Percentiles rank a stretch among this genome's conserved stretches.
These are phyloP conservation scores for Antennarius striatus DNA, from an alignment of 2,113 vertebrate genomes.

Conservation along the genomic window DNA sequence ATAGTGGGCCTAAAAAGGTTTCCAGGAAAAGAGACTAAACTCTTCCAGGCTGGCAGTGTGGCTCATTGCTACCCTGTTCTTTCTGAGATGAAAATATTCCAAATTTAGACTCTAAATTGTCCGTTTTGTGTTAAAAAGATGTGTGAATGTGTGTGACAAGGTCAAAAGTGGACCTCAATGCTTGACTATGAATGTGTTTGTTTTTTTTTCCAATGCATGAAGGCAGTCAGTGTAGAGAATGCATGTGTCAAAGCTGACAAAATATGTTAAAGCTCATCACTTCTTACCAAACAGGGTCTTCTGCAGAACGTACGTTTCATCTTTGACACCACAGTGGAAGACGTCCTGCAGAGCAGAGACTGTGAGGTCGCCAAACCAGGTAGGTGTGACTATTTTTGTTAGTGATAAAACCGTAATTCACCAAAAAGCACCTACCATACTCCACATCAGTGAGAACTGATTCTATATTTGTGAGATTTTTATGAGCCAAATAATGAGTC, in stretches of 20 bases:
- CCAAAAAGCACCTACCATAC: background rate
- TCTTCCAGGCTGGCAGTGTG: slow-evolving; percentile 14
- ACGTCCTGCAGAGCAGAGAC: slow-evolving; percentile 87
- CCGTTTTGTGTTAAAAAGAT: slow-evolving; percentile 34
- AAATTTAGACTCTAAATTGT: slow-evolving; percentile 53
- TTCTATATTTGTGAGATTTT: slow-evolving; percentile 22
- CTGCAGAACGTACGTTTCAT: slow-evolving; percentile 90
- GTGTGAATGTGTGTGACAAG: slow-evolving; percentile 20
- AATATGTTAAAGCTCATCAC: background rate
- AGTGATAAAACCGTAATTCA: background rate
- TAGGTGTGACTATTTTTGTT: slow-evolving; percentile 58
- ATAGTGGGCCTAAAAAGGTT: slow-evolving; percentile 38
- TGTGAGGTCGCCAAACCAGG: slow-evolving; percentile 86
- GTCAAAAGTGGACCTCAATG: slow-evolving; percentile 13
- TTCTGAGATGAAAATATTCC: slow-evolving; percentile 31
- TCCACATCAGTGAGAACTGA: background rate
- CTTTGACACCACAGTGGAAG: slow-evolving; percentile 88
- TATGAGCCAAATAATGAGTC: slow-evolving; percentile 45
- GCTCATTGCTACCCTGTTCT: slow-evolving; percentile 28
- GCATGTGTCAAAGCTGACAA: background rate
- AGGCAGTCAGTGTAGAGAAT: background rate
- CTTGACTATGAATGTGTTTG: background rate
- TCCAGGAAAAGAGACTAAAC: slow-evolving; percentile 29
- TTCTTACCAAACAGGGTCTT: slow-evolving; percentile 83
- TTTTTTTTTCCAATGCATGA: background rate